Conservation (phyloP, 2,113 vertebrate genomes). For the Eptesicus fuscus region DNA sequence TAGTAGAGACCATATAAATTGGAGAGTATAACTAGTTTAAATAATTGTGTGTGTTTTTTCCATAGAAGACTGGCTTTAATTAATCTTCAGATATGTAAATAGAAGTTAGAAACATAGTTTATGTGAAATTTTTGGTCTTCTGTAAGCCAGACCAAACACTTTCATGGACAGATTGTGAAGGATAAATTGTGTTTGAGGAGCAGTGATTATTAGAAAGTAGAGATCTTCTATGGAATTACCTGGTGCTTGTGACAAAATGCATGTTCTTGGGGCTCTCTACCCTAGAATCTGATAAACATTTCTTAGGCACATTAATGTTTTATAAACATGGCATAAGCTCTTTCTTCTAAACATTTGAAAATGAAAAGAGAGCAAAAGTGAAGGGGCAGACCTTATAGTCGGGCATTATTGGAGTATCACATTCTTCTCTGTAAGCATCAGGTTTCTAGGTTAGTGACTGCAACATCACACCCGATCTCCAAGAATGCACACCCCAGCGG, state of each 20-base stretch:
- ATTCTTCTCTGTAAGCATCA: background rate
- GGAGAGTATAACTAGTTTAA: background rate
- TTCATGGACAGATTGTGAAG: background rate
- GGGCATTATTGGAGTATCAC: background rate
- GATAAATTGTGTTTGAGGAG: background rate
- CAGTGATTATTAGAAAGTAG: background rate
- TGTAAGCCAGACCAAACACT: background rate
- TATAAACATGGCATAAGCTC: background rate
- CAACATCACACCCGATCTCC: background rate
- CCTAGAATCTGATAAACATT: background rate
- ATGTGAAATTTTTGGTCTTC: background rate
- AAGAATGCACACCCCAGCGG: background rate
- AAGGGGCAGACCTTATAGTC: background rate
- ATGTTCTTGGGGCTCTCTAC: background rate
- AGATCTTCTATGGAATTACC: background rate
- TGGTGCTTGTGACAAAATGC: background rate
- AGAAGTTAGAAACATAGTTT: background rate
- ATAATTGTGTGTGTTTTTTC: background rate
- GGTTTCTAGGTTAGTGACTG: background rate
- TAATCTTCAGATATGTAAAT: background rate
- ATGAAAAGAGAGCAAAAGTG: background rate
- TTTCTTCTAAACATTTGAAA: background rate
- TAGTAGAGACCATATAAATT: rapidly evolving
- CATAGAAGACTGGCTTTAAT: background rate
- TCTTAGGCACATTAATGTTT: background rate